These are phyloP conservation scores for Crenichthys baileyi DNA, from an alignment of 2,797 vertebrate species.

Conservation along the genomic window DNA sequence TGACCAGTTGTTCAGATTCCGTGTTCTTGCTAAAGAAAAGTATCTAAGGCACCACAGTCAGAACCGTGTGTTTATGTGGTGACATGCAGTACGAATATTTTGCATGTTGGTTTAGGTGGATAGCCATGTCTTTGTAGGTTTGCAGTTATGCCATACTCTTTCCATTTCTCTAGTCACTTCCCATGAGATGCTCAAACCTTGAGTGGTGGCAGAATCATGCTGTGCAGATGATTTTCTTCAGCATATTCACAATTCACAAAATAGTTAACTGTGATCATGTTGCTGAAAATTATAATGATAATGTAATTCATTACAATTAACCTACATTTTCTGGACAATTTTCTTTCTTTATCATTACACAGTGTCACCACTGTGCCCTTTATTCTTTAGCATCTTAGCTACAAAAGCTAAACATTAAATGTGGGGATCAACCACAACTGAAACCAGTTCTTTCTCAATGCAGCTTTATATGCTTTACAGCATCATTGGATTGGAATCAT, in stretches of 20 bases:
- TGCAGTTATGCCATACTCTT: background rate
- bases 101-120: background rate
- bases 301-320: background rate
- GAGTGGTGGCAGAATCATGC: background rate
- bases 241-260: no score
- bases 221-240: background rate
- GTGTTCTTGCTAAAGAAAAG: background rate
- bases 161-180: background rate
- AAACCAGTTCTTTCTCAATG: background rate
- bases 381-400: background rate
- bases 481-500: background rate
- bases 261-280: no score
- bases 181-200: background rate
- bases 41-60: background rate
- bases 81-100: background rate
- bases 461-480: background rate
- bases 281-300: background rate
- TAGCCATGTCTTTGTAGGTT: background rate
- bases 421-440: background rate
- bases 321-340: background rate
- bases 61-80: background rate
- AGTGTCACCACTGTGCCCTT: background rate
- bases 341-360: background rate
- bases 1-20: background rate
- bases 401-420: background rate